Evolutionary conservation across 2,113 vertebrate genomes (phyloP), one percentile per base, ranked within the genome.

Genomic region (Probosciger aterrimus): DNA sequence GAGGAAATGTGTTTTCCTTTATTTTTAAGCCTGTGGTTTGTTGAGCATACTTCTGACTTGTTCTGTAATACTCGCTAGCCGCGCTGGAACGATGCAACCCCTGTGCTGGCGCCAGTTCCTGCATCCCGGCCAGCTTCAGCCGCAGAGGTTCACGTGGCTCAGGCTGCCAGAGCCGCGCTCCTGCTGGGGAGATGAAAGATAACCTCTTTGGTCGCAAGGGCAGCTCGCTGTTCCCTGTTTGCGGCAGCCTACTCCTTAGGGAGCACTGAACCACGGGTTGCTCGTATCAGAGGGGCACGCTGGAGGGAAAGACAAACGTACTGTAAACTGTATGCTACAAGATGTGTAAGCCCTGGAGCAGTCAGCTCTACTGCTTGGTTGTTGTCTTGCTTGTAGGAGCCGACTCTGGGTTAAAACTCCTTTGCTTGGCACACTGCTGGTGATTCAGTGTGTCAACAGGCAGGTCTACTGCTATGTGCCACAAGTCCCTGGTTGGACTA

Each of bases 1-100:
- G 70, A 76, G 50, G 81, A 95, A 95, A 91, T 82, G 49, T 95
- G 74, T 88, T 95, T 96, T 75, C 47, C 86, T 43, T 91, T 95
- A 69, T 76, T 96, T 91, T 79, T 84, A 82, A 95, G 78, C 84
- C 55, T 94, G 93, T 82, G 96, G 95, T 95, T 92, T 92, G 84
- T 44, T 6, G 10, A 79, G 57, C 95, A 85, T 92, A 53, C 35
- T 73, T 96, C 62, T 87, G 83, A 44, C 81, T 93, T 96, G 91
- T 91, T 93, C 91, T 47, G 30, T 50, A 89, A 82, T n/a, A 6
- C 93, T 71, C 0, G 0, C 74, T 91, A 64, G 89, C 93, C 2
- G 0, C 0, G 2, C 93, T 91, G 95, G 81, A 71, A 60, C 0
- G 16, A 35, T 27, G 7, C 69, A 37, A 33, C 30, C 23, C 0